A percentile compares a stretch with the other conserved stretches of the same genome.
These are phyloP conservation scores for Monopis laevigella DNA, from an alignment of 2,888 invertebrate genomes.

Conservation along the genomic window DNA sequence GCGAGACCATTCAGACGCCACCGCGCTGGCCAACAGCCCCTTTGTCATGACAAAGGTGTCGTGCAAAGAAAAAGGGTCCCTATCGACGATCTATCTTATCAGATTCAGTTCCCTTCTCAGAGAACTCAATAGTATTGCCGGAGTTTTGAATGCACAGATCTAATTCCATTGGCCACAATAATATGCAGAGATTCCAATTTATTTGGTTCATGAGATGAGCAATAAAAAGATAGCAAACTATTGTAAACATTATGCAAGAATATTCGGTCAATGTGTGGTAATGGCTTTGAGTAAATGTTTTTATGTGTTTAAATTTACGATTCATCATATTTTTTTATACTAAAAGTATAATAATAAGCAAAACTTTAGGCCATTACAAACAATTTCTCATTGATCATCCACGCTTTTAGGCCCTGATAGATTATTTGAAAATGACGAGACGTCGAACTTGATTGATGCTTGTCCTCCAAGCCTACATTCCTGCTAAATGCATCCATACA, in stretches of 20 bases:
- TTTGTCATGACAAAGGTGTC: constrained; percentile 68
- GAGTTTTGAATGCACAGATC: constrained; percentile 59
- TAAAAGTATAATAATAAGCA: constrained; percentile 18
- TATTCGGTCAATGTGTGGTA: no score
- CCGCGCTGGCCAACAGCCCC: constrained; percentile 58
- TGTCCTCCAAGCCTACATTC: constrained; percentile 44
- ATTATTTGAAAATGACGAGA: constrained; percentile 43
- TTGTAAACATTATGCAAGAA: no score
- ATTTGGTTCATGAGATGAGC: constrained; percentile 38
- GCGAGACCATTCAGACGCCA: constrained; percentile 66
- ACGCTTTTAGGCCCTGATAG: constrained; percentile 38
- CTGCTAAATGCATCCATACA: constrained; percentile 18
- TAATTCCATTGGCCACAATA: constrained; percentile 60
- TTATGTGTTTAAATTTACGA: no score
- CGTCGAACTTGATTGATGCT: constrained; percentile 50
- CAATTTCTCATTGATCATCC: constrained; percentile 45
- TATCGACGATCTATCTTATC: constrained; percentile 65
- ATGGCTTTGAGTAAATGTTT: no score
- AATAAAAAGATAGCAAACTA: constrained; percentile 43
- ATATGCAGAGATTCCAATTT: constrained; percentile 52
- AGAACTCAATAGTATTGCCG: constrained; percentile 62
- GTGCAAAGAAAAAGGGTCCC: constrained; percentile 63
- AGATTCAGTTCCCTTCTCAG: constrained; percentile 64
- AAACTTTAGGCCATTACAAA: constrained; percentile 35
- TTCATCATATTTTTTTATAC: constrained; percentile 7